phyloP scores from a whole-genome alignment of 2,113 vertebrate species.

The Sula dactylatra region DNA sequence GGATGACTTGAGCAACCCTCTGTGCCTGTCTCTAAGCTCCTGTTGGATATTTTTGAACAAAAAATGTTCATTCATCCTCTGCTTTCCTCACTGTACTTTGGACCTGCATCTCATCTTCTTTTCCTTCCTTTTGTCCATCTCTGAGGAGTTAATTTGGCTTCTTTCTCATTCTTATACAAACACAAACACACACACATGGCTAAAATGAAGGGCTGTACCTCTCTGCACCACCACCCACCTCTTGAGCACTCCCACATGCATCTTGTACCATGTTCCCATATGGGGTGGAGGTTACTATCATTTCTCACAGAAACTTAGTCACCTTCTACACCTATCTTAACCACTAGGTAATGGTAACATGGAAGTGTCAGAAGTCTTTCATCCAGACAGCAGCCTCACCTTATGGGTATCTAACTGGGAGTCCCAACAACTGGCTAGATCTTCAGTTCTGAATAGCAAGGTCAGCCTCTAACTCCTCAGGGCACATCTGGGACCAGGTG shows the following conservation, averaged over 20 bases:
- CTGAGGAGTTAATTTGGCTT: background rate
- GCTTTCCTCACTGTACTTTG: background rate
- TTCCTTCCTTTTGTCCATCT: background rate
- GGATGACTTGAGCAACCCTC: background rate
- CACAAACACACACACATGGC: background rate
- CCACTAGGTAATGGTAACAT: background rate
- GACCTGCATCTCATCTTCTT: background rate
- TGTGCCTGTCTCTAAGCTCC: background rate
- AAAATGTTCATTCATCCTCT: background rate
- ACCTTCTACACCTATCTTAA: background rate
- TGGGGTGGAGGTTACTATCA: background rate
- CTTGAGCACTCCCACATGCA: background rate
- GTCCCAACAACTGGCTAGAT: background rate
- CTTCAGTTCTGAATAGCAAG: background rate
- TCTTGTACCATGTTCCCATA: background rate
- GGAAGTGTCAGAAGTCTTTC: background rate
- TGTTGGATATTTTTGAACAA: background rate
- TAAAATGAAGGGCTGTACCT: background rate
- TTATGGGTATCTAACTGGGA: background rate
- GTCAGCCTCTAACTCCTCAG: background rate
- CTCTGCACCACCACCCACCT: background rate
- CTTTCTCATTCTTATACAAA: background rate
- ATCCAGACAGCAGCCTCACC: background rate
- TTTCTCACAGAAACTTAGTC: background rate
- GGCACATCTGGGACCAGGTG: background rate